A percentile compares a stretch with the other conserved stretches of the same genome.
These are phyloP conservation scores for Hycleus phaleratus DNA, from an alignment of 1,140 invertebrate species.

Conservation along the genomic window DNA sequence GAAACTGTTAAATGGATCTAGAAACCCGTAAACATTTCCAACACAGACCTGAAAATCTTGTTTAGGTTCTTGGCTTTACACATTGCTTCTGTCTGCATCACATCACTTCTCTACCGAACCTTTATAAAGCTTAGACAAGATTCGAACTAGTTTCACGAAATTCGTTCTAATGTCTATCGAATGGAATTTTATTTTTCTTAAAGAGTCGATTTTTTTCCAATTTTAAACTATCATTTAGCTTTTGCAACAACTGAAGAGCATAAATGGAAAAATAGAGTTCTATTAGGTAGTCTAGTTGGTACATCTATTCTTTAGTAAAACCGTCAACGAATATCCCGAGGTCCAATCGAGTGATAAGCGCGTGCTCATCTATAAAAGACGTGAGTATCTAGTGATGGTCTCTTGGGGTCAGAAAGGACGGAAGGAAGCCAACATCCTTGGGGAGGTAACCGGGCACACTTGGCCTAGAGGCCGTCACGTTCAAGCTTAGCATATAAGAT, in stretches of 20 bases:
- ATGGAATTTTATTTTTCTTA: no score
- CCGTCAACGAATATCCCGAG: neutral
- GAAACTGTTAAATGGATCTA: no score
- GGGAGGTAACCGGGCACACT: neutral
- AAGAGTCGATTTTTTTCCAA: no score
- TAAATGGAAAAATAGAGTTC: no score
- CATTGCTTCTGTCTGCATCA: neutral
- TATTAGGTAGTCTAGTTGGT: neutral
- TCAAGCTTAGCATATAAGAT: slow-evolving; percentile 4
- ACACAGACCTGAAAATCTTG: neutral
- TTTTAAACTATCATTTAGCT: neutral
- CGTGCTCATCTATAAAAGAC: slow-evolving; percentile 6
- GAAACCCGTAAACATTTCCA: neutral
- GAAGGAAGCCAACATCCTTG: slow-evolving; percentile 1
- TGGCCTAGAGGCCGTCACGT: slow-evolving; percentile 4
- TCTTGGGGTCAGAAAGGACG: neutral
- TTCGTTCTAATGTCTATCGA: no score
- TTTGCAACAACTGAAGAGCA: neutral
- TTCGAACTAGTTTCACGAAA: no score
- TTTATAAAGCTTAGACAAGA: no score
- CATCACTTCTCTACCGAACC: neutral
- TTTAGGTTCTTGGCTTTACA: neutral
- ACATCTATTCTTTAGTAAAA: neutral
- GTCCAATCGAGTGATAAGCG: slow-evolving; percentile 12
- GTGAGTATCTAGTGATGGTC: slow-evolving; percentile 1